A percentile compares a stretch with the other conserved stretches of the same genome.
Conservation (phyloP, 2,888 invertebrate genomes). For the Camponotus fellah region DNA sequence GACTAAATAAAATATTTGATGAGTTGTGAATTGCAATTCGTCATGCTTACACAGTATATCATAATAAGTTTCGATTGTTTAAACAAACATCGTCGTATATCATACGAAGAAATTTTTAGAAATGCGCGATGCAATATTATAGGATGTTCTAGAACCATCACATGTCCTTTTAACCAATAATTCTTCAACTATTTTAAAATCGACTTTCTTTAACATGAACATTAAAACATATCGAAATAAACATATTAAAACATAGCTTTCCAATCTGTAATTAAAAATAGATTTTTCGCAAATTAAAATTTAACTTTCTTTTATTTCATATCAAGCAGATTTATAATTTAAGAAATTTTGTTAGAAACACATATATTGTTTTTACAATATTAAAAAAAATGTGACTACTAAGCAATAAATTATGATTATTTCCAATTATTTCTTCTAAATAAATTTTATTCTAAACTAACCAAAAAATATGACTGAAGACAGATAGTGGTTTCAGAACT, state of each 20-base stretch:
- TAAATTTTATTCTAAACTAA: neutral
- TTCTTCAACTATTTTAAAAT: neutral
- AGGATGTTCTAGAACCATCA: neutral
- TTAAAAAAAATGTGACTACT: too few species aligned
- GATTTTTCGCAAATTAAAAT: neutral
- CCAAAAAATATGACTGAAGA: neutral
- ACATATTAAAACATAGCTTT: neutral
- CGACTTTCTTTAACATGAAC: neutral
- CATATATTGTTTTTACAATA: neutral
- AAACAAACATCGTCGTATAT: conserved; percentile 9
- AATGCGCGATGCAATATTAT: neutral
- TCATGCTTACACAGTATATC: neutral
- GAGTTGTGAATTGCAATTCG: conserved; percentile 21
- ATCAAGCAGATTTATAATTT: neutral
- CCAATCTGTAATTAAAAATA: neutral
- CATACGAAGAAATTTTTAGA: conserved; percentile 10
- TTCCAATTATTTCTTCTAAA: neutral
- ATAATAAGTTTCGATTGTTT: conserved; percentile 29
- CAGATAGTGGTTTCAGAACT: neutral
- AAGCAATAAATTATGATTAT: neutral
- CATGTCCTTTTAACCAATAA: neutral
- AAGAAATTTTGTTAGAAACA: neutral
- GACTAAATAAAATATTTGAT: conserved; percentile 6
- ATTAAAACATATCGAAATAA: neutral
- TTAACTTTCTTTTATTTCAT: neutral